Conservation (phyloP, 2,888 invertebrate genomes). For the Rhagium mordax region DNA sequence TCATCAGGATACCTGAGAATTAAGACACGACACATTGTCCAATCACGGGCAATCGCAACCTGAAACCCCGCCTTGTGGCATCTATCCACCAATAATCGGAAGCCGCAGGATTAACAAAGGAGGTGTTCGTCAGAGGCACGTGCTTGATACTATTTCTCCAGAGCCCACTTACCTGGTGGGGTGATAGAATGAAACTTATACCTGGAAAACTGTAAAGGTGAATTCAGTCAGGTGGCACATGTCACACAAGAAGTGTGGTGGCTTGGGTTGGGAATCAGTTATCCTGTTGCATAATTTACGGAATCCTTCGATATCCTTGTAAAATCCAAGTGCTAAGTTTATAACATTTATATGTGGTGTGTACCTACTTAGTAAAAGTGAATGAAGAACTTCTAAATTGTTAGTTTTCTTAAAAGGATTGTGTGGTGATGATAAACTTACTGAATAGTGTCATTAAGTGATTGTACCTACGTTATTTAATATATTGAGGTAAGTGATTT, state of each 20-base stretch:
- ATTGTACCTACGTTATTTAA: neutral
- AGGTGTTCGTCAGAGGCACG: conserved; percentile 52
- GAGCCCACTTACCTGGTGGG: conserved; percentile 51
- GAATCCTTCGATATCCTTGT: conserved; percentile 2
- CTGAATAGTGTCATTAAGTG: conserved; percentile 3
- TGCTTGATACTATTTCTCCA: conserved; percentile 53
- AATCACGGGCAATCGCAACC: conserved; percentile 49
- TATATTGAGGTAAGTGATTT: conserved; percentile 5
- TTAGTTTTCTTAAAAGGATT: neutral
- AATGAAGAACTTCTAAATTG: neutral
- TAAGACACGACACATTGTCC: conserved; percentile 45
- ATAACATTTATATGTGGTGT: conserved; percentile 11
- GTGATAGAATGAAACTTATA: conserved; percentile 57
- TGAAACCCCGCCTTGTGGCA: conserved; percentile 35
- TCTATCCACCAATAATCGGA: conserved; percentile 41
- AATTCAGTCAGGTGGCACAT: conserved; percentile 63
- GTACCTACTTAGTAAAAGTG: neutral
- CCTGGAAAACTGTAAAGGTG: conserved; percentile 58
- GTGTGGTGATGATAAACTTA: conserved; percentile 14
- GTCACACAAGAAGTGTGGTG: conserved; percentile 45
- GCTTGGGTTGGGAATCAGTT: conserved; percentile 30
- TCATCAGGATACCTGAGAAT: conserved; percentile 55
- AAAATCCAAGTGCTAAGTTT: neutral
- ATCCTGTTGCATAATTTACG: conserved; percentile 19
- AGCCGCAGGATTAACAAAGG: conserved; percentile 14